phyloP scores from a whole-genome alignment of 2,888 invertebrate species.

The Acutogordius australiensis region DNA sequence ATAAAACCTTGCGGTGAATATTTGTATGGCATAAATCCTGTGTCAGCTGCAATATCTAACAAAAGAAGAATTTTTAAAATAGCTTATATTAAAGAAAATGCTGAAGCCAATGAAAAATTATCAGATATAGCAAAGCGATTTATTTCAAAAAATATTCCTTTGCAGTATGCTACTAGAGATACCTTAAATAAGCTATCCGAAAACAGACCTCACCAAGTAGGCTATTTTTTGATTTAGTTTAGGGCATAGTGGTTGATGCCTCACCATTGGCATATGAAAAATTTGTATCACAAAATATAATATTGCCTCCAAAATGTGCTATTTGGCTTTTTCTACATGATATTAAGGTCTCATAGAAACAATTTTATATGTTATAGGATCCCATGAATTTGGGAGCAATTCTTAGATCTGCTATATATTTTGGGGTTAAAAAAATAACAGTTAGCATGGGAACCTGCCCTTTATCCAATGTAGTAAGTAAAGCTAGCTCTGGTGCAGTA shows the following conservation, averaged over 20 bases:
- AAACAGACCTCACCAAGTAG: conserved; percentile 3
- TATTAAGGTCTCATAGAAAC: too few relatives aligned
- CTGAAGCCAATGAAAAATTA: background rate
- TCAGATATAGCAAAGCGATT: background rate
- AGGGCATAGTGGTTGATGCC: background rate
- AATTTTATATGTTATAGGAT: background rate
- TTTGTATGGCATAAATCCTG: background rate
- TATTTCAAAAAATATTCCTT: background rate
- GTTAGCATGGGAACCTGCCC: background rate
- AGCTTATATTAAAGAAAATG: background rate
- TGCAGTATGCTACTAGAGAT: background rate
- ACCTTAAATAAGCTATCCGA: background rate
- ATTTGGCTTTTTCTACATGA: background rate
- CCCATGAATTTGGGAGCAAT: conserved; percentile 8
- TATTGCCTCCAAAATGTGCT: background rate
- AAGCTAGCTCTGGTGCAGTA: background rate
- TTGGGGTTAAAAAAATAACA: background rate
- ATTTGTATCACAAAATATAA: conserved; percentile 1
- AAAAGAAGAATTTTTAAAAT: background rate
- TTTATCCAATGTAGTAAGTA: background rate
- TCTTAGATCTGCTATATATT: background rate
- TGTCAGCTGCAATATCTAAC: background rate
- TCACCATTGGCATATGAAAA: background rate
- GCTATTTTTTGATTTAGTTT: background rate
- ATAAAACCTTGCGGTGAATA: too few relatives aligned